These are phyloP conservation scores for Melanerpes formicivorus DNA, from an alignment of 2,113 vertebrate genomes.

Conservation along the genomic window DNA sequence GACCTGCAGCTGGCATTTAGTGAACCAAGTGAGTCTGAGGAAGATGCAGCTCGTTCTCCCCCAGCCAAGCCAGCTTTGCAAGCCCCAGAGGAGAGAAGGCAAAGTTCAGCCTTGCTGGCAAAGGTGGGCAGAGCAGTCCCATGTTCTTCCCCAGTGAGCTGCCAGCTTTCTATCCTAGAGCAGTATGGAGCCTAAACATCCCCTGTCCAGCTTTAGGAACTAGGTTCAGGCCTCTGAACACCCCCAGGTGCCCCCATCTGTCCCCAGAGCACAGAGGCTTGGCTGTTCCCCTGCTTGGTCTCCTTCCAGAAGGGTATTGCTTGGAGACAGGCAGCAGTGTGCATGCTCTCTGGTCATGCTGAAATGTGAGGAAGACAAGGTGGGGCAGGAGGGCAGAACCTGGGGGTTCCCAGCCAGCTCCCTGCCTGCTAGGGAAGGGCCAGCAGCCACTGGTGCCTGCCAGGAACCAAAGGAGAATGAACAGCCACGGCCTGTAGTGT, in stretches of 20 bases:
- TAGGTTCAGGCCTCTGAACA: not conserved
- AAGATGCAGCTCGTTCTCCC: not conserved
- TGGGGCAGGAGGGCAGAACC: not conserved
- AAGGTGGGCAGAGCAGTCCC: not conserved
- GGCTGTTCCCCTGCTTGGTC: not conserved
- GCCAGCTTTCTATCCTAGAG: not conserved
- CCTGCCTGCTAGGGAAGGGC: not conserved
- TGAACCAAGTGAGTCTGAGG: not conserved
- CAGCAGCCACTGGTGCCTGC: not conserved
- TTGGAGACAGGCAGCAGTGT: not conserved
- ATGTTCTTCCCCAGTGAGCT: not conserved
- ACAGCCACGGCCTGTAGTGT: not conserved
- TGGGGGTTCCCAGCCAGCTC: not conserved
- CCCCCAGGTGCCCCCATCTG: not conserved
- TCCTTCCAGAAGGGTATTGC: conserved; percentile 31
- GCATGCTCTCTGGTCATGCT: not conserved
- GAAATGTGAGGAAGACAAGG: conserved; percentile 39
- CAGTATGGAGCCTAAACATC: not conserved
- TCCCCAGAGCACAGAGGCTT: not conserved
- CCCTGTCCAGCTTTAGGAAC: not conserved
- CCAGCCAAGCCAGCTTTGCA: not conserved
- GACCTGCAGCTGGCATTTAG: not conserved
- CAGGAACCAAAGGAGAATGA: not conserved
- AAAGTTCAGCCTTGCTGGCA: not conserved
- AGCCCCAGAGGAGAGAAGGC: not conserved